phyloP scores from a whole-genome alignment of 2,888 invertebrate genomes.

The Diplazon laetatorius region DNA sequence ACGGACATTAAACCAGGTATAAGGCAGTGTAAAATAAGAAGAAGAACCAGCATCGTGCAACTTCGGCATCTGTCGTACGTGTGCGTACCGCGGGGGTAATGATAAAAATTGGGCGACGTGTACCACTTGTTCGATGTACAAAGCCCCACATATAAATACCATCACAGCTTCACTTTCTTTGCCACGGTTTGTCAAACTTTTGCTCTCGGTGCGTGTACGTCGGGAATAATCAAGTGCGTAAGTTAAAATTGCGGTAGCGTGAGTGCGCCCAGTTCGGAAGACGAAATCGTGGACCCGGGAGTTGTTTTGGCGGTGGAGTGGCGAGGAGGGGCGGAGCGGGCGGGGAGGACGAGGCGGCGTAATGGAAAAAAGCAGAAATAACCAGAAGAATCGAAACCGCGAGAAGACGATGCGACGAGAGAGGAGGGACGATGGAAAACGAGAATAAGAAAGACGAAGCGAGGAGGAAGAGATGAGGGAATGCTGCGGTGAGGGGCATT shows the following conservation, averaged over 20 bases:
- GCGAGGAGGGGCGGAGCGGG: too few species aligned
- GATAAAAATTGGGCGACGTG: not conserved
- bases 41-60: not conserved
- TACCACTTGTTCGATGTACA: not conserved
- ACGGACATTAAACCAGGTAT: not conserved
- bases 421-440: constrained; percentile 4
- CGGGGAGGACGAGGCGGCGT: not conserved
- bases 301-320: too few species aligned
- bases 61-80: not conserved
- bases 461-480: constrained; percentile 31
- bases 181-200: constrained; percentile 4
- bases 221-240: constrained; percentile 53
- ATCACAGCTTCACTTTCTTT: constrained; percentile 8
- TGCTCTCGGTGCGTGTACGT: constrained; percentile 52
- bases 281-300: too few species aligned
- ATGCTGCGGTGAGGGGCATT: constrained; percentile 8
- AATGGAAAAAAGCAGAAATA: constrained; percentile 41
- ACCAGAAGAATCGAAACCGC: constrained; percentile 36
- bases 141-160: constrained; percentile 13
- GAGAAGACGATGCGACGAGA: constrained; percentile 9
- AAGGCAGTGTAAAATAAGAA: constrained; percentile 15
- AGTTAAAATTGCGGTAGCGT: constrained; percentile 19
- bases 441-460: constrained; percentile 6
- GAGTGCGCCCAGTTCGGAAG: not conserved
- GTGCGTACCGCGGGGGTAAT: not conserved